A percentile compares a stretch with the other conserved stretches of the same genome.
Evolutionary conservation across 2,797 vertebrate genomes (phyloP).

Genomic region (Hirundo rustica): DNA sequence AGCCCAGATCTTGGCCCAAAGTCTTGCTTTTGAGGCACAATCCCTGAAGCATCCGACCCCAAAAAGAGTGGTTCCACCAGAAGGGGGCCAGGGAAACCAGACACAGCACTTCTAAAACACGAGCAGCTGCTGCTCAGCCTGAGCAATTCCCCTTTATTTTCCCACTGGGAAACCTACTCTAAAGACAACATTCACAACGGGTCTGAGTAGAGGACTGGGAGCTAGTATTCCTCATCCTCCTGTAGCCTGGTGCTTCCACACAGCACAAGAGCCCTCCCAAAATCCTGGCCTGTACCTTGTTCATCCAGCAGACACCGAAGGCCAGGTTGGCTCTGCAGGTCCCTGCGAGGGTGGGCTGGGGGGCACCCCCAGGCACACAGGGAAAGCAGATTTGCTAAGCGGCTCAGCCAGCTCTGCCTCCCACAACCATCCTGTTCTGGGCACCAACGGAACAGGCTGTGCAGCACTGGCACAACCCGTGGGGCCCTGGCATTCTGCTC

Average conservation of each 20-base stretch:
- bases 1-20: neutral
- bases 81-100: neutral
- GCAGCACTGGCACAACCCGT: rapidly evolving
- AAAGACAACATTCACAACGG: neutral
- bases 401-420: neutral
- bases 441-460: rapidly evolving
- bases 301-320: rapidly evolving
- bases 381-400: neutral
- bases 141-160: slow-evolving; percentile 20
- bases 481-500: neutral
- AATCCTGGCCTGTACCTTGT: neutral
- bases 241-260: neutral
- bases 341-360: too few relatives aligned
- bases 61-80: neutral
- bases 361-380: neutral
- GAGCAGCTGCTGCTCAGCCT: slow-evolving; percentile 3
- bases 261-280: rapidly evolving
- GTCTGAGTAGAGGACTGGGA: neutral
- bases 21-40: neutral
- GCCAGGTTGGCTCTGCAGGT: neutral
- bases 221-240: neutral
- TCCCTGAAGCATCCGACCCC: neutral
- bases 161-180: neutral
- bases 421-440: rapidly evolving
- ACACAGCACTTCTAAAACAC: neutral